Conservation (phyloP, 2,113 vertebrate genomes). For the Scalopus aquaticus region DNA sequence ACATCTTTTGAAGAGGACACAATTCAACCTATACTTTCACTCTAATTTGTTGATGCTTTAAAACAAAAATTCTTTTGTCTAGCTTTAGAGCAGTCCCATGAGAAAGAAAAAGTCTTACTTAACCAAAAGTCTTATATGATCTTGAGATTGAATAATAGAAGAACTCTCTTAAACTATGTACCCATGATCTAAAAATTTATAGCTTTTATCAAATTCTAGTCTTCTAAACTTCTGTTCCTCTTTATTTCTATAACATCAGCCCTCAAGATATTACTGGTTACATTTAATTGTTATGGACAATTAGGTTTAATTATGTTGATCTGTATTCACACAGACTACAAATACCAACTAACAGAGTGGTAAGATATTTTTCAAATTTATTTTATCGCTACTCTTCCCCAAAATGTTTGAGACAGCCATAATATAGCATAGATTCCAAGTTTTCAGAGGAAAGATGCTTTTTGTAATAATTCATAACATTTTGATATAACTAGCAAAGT, state of each 20-base stretch:
- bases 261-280: neutral
- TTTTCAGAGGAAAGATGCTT: slow-evolving; percentile 22
- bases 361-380: neutral
- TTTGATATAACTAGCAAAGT: neutral
- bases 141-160: neutral
- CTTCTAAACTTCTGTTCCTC: neutral
- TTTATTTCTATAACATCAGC: neutral
- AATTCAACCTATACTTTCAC: neutral
- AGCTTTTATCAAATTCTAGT: neutral
- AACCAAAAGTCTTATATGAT: neutral
- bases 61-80: neutral
- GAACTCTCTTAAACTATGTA: neutral
- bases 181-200: neutral
- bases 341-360: neutral
- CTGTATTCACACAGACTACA: neutral
- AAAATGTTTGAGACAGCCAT: neutral
- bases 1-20: neutral
- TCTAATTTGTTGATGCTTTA: neutral
- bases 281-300: neutral
- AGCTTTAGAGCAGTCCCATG: neutral
- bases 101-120: neutral
- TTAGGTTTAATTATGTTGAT: neutral
- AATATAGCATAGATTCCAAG: neutral
- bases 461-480: slow-evolving; percentile 25
- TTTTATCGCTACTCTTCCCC: neutral